phyloP scores from a whole-genome alignment of 2,888 invertebrate species.

The Rapana venosa region DNA sequence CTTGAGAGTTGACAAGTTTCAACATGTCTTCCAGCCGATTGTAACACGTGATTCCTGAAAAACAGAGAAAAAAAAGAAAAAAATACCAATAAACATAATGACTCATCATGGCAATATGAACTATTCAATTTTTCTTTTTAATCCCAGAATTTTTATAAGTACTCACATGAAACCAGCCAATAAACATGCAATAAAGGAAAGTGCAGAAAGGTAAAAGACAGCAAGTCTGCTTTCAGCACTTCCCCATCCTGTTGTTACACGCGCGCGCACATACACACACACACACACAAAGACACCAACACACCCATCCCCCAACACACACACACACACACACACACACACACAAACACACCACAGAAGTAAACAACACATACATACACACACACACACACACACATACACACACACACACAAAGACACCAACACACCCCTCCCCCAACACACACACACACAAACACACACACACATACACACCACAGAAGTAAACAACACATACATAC shows the following conservation, averaged over 20 bases:
- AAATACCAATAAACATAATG: no score
- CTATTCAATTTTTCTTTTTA: no score
- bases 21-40: conserved; percentile 91
- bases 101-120: no score
- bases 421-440: neutral
- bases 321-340: neutral
- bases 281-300: neutral
- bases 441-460: neutral
- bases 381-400: neutral
- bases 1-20: conserved; percentile 79
- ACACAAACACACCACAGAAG: neutral
- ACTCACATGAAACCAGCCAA: no score
- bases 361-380: neutral
- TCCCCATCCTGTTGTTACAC: neutral
- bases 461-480: neutral
- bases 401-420: neutral
- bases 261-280: neutral
- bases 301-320: neutral
- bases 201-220: no score
- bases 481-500: no score
- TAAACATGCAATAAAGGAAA: no score
- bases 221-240: no score
- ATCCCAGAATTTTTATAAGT: no score
- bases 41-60: conserved; percentile 88
- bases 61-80: neutral